phyloP scores from a whole-genome alignment of 2,797 vertebrate species.

The Sebastes glaucus region DNA sequence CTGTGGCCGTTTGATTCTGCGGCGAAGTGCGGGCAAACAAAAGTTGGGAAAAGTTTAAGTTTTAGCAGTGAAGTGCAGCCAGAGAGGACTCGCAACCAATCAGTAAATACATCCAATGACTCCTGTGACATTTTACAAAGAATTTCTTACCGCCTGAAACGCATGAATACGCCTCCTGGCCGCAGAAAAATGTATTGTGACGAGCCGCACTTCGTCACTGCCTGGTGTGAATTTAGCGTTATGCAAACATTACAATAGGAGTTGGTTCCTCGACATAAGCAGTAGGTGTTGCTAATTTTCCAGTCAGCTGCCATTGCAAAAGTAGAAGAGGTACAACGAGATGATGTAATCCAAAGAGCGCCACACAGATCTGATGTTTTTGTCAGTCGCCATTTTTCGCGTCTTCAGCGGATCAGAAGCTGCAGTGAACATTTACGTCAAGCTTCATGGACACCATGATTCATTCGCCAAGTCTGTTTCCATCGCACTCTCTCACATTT shows the following conservation, averaged over 20 bases:
- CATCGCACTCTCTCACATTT: not conserved
- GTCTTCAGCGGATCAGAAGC: not conserved
- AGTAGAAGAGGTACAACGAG: not conserved
- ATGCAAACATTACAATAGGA: not conserved
- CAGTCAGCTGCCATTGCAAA: not conserved
- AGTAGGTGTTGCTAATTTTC: not conserved
- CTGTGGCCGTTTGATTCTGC: too few relatives aligned
- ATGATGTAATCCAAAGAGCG: not conserved
- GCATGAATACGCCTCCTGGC: too few relatives aligned
- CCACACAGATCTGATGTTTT: not conserved
- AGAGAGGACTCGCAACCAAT: too few relatives aligned
- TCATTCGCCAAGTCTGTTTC: not conserved
- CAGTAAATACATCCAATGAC: too few relatives aligned
- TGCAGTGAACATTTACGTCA: not conserved
- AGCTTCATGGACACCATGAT: not conserved
- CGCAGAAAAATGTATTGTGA: rapidly evolving
- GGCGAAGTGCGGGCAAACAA: too few relatives aligned
- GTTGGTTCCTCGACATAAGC: not conserved
- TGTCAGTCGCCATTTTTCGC: not conserved
- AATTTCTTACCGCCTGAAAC: not conserved
- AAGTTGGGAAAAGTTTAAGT: too few relatives aligned
- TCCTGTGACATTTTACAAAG: not conserved
- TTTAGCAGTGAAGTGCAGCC: too few relatives aligned
- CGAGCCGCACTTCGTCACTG: too few relatives aligned
- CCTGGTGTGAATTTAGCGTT: not conserved